A percentile compares a stretch with the other conserved stretches of the same genome.
These are phyloP conservation scores for Aporophyla nigra DNA, from an alignment of 2,888 invertebrate genomes.

Conservation along the genomic window DNA sequence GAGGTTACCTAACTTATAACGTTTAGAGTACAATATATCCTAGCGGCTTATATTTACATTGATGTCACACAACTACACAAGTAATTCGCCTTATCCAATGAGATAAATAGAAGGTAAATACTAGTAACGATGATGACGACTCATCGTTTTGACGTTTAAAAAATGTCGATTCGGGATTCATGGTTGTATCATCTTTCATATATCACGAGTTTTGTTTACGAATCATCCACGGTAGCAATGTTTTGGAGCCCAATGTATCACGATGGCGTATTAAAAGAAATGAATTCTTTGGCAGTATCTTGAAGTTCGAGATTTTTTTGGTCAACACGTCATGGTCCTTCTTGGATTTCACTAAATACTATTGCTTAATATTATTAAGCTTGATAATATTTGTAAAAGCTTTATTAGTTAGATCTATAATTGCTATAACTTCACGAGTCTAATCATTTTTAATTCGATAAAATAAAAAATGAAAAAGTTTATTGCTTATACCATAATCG, in stretches of 20 bases:
- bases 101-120: constrained; percentile 38
- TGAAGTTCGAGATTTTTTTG: background rate
- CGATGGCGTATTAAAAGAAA: background rate
- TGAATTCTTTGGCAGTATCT: background rate
- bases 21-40: constrained; percentile 2
- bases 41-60: constrained; percentile 27
- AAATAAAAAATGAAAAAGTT: background rate
- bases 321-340: background rate
- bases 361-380: background rate
- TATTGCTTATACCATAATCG: background rate
- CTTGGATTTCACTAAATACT: background rate
- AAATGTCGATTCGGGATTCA: constrained; percentile 7
- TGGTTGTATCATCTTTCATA: background rate
- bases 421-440: background rate
- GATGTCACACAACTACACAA: constrained; percentile 23
- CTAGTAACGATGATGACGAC: background rate
- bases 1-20: constrained; percentile 9
- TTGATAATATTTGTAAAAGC: background rate
- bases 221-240: background rate
- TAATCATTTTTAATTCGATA: background rate
- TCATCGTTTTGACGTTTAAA: constrained; percentile 16
- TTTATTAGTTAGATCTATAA: background rate
- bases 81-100: background rate
- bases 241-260: constrained; percentile 24
- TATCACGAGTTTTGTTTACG: background rate